Percentiles rank a stretch among this genome's conserved stretches.
Conservation (phyloP, 2,888 invertebrate genomes). For the Eristalinus aeneus region DNA sequence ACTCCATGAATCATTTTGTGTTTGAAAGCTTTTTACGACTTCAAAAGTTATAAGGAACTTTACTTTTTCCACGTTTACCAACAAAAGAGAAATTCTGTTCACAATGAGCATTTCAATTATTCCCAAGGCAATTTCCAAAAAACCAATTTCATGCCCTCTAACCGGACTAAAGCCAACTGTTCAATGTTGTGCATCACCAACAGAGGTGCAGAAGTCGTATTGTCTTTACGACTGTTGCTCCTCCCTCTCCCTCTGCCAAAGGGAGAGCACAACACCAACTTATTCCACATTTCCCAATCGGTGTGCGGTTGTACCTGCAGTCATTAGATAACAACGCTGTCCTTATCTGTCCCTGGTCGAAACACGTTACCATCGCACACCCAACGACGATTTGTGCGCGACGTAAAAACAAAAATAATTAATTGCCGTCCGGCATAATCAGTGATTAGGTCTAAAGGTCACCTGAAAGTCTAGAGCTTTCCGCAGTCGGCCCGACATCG, state of each 20-base stretch:
- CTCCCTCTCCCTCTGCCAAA: neutral
- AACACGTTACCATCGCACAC: neutral
- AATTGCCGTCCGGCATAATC: constrained; percentile 21
- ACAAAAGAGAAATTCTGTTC: too few species aligned
- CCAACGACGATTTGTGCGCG: neutral
- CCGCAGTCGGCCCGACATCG: neutral
- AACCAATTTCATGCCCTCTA: too few species aligned
- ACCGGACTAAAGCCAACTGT: too few species aligned
- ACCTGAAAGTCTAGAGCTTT: neutral
- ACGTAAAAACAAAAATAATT: constrained; percentile 10
- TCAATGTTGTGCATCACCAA: too few species aligned
- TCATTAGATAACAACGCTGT: neutral
- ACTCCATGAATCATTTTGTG: too few species aligned
- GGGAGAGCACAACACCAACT: neutral
- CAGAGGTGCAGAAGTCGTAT: too few species aligned
- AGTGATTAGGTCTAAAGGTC: constrained; percentile 9
- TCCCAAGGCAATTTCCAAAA: too few species aligned
- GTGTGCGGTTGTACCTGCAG: neutral
- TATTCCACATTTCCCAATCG: neutral
- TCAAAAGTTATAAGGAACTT: too few species aligned
- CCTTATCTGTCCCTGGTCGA: constrained; percentile 13
- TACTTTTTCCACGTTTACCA: too few species aligned
- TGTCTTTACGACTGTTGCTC: too few species aligned
- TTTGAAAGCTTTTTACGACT: too few species aligned
- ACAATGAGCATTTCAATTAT: too few species aligned